Percentiles rank a stretch among this genome's conserved stretches.
phyloP scores from a whole-genome alignment of 92 coral and sea anemone species.

The Bergia sp. region DNA sequence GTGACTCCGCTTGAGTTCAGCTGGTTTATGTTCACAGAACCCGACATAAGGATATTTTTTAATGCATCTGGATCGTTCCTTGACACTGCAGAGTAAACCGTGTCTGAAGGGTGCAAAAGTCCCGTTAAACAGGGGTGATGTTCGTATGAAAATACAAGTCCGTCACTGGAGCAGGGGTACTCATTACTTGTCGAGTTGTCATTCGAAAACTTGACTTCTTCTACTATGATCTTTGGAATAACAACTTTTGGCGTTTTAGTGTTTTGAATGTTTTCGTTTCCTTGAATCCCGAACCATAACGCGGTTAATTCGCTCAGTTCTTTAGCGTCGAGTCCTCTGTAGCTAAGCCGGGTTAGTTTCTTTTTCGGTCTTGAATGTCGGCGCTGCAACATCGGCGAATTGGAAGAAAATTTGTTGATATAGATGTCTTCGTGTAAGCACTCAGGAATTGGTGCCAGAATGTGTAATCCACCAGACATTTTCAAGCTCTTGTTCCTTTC shows the following conservation, averaged over 20 bases:
- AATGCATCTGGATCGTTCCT: conserved; percentile 77
- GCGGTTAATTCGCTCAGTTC: conserved; percentile 17
- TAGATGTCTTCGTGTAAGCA: conserved; percentile 35
- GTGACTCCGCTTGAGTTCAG: conserved; percentile 81
- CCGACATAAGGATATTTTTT: conserved; percentile 80
- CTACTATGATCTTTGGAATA: conserved; percentile 66
- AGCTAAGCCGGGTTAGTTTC: conserved; percentile 65
- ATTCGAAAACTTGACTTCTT: conserved; percentile 59
- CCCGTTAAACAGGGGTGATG: conserved; percentile 40
- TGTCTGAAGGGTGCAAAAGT: conserved; percentile 78
- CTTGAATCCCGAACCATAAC: conserved; percentile 34
- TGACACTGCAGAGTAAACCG: conserved; percentile 79
- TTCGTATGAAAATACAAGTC: conserved; percentile 6
- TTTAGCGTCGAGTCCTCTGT: conserved; percentile 45
- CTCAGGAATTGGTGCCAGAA: conserved; percentile 40
- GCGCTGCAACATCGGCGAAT: conserved; percentile 38
- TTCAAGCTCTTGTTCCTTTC: not conserved
- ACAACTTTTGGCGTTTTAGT: conserved; percentile 28
- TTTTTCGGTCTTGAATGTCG: conserved; percentile 66
- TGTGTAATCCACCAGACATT: conserved; percentile 27
- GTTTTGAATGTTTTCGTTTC: not conserved
- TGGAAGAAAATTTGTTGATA: conserved; percentile 22
- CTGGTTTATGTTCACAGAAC: conserved; percentile 80
- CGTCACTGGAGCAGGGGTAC: conserved; percentile 17
- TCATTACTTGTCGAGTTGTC: conserved; percentile 28